These are phyloP conservation scores for Nansenia antarctica DNA, from an alignment of 2,113 vertebrate species.

Conservation along the genomic window DNA sequence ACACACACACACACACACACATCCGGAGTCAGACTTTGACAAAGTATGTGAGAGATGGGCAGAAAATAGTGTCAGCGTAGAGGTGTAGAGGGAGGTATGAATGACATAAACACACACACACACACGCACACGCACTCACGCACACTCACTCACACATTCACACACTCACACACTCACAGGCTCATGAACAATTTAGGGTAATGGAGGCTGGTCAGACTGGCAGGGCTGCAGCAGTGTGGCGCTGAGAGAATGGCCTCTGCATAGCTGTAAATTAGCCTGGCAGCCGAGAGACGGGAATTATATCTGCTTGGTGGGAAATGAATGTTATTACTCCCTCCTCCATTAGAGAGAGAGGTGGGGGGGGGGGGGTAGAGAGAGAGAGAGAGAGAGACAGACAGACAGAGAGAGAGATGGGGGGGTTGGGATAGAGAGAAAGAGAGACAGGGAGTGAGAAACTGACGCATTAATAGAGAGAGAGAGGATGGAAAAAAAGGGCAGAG, in stretches of 20 bases:
- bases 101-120: conserved; percentile 6
- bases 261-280: conserved; percentile 56
- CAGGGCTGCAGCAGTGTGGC: conserved; percentile 44
- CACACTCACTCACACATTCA: conserved; percentile 7
- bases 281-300: conserved; percentile 47
- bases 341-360: conserved; percentile 12
- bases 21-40: too few relatives aligned
- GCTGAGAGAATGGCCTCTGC: conserved; percentile 42
- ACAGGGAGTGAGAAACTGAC: not conserved
- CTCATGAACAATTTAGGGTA: conserved; percentile 53
- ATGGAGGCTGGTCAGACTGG: conserved; percentile 41
- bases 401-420: not conserved
- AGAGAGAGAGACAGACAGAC: conserved; percentile 15
- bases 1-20: conserved; percentile 6
- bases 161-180: not conserved
- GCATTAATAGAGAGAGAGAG: too few relatives aligned
- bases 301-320: conserved; percentile 38
- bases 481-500: not conserved
- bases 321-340: conserved; percentile 40
- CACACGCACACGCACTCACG: conserved; percentile 1
- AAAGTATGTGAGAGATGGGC: too few relatives aligned
- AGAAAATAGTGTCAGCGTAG: too few relatives aligned
- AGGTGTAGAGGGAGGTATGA: too few relatives aligned
- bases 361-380: conserved; percentile 22
- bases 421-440: not conserved